These are phyloP conservation scores for Ophiodon elongatus DNA, from an alignment of 2,113 vertebrate species.

Conservation along the genomic window DNA sequence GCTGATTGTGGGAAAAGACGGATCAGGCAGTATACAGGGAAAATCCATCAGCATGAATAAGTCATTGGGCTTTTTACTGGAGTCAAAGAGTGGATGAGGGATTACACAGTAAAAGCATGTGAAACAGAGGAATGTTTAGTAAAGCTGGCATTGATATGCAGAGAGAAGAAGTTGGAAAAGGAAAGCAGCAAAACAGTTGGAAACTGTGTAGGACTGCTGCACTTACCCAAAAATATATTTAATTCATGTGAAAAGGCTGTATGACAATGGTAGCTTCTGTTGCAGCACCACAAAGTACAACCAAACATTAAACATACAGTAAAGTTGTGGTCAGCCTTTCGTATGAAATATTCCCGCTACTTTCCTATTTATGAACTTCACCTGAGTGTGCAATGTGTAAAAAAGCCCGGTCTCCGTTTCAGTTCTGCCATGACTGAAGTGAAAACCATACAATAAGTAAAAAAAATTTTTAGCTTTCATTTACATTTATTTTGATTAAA, in stretches of 20 bases:
- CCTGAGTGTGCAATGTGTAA: background rate
- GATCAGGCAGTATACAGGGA: conserved; percentile 72
- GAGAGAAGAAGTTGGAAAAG: background rate
- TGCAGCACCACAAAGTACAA: background rate
- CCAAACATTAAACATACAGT: background rate
- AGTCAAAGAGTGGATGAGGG: conserved; percentile 69
- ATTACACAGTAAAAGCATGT: conserved; percentile 72
- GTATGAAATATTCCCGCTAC: conserved; percentile 2
- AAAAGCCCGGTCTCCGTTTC: background rate
- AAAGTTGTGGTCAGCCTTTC: background rate
- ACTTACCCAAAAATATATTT: conserved; percentile 30
- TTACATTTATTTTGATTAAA: background rate
- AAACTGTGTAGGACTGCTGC: conserved; percentile 5
- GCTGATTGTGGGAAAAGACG: conserved; percentile 74
- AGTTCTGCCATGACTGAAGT: background rate
- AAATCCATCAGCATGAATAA: conserved; percentile 88
- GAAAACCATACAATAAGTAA: background rate
- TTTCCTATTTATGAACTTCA: conserved; percentile 21
- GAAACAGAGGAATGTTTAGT: conserved; percentile 78
- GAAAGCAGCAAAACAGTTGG: background rate
- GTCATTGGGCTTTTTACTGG: conserved; percentile 75
- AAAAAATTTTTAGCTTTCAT: background rate
- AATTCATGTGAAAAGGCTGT: conserved; percentile 26
- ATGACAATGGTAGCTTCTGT: background rate
- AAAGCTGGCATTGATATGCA: conserved; percentile 39